Evolutionary conservation across 1,140 invertebrate species (phyloP), one percentile per base, ranked within the genome.

Genomic region (Drosophila orosa): DNA sequence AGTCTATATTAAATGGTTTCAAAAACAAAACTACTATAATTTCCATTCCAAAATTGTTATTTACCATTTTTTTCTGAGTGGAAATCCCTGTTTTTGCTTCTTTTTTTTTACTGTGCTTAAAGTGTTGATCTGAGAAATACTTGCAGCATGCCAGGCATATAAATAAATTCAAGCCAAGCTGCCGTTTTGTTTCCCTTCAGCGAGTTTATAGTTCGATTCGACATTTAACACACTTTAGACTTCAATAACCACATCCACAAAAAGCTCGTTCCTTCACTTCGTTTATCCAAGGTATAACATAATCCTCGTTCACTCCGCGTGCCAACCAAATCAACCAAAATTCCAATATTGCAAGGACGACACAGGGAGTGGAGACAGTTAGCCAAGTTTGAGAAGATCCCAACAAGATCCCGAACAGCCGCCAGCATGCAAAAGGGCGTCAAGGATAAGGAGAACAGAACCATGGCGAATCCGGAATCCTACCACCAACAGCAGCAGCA

Each of bases 381-480:
- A 39, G 0, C 6, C n/a, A n/a, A n/a, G n/a, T n/a, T n/a, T n/a
- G n/a, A n/a, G 5, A 33, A 24, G 10, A 15, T 15, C 17, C n/a
- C 5, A 27, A 10, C 0, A 15, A 12, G 17, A n/a, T 1, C 5
- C 25, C n/a, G n/a, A n/a, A 52, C 7, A n/a, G 13, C 13, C 8
- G 19, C 0, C 50, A 54, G 17, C 31, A 87, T 85, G 82, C 82
- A 81, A 55, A 85, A 86, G 62, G 63, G 63, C 60, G 74, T 48
- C 42, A 87, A 74, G 48, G 78, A 85, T 42, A 85, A 74, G 82
- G 82, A 68, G 47, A 57, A 63, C 74, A 37, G 57, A 50, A 35
- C 52, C 25, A 24, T 37, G 31, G 2, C 22, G 45, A 2, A 22
- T n/a, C 61, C 61, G 35, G 61, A 62, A 24, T 37, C 52, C 50